Evolutionary conservation across 2,797 vertebrate species (phyloP), one percentile per base, ranked within the genome.

Genomic region (Hylomyscus alleni): DNA sequence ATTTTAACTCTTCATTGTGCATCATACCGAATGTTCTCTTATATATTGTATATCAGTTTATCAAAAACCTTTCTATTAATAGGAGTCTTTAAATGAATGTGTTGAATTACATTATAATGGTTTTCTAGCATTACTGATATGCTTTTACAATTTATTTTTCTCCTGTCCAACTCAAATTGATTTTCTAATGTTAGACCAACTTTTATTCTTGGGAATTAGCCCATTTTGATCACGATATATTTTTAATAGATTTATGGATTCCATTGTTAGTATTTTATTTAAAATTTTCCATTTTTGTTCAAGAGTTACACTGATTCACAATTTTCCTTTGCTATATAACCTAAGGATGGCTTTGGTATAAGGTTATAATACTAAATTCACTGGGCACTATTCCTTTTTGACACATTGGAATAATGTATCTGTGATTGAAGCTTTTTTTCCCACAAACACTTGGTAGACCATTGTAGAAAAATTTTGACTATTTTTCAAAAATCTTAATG

Each of bases 111-210:
- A 77, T 22, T 47, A 86, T 47, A 87, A 69, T 9, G 17, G 69
- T 97, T 93, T 82, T 60, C 34, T 69, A 83, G 1, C 47, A 24
- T 3, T 89, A 93, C 67, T 91, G 40, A 91, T 91, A 73, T 82
- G 34, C 19, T 91, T 19, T 54, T 91, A 44, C 67, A 26, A 86
- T 86, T 94, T 75, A 47, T 77, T 94, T 94, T 90, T 80, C 58
- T 77, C 29, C 34, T 78, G 3, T 67, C 84, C 54, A 62, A 92
- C 85, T 95, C 77, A 78, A 87, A 58, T 77, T 96, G 67, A 84
- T 95, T 95, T 94, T 94, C n/a, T 82, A 96, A 89, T 78, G 13
- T 82, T 89, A 94, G 84, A 56, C 5, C 44, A 81, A 90, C 4
- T 91, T 85, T 81, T 89, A 90, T 44, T 89, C 22, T 85, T 77